Conservation (phyloP, 2,888 invertebrate genomes). For the Crossocerus cetratus region DNA sequence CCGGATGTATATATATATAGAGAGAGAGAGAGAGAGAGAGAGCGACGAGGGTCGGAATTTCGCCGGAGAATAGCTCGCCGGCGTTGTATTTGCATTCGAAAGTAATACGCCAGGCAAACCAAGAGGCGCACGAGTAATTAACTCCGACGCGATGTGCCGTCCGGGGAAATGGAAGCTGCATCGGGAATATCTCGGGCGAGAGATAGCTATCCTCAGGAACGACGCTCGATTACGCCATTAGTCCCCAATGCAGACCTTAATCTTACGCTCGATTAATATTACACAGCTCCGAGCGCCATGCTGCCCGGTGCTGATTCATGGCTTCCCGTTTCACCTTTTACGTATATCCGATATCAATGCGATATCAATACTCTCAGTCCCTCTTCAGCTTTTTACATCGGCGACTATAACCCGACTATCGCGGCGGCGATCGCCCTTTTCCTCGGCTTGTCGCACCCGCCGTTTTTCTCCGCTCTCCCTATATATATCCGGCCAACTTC, state of each 20-base stretch:
- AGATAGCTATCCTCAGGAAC: neutral
- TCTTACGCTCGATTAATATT: slow-evolving; percentile 2
- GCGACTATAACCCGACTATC: no score
- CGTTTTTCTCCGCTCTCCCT: no score
- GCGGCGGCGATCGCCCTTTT: no score
- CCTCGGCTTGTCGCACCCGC: no score
- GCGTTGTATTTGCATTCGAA: neutral
- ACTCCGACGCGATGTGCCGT: neutral
- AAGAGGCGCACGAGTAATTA: neutral
- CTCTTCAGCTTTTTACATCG: no score
- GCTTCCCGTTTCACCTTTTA: no score
- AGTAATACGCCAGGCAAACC: slow-evolving; percentile 6
- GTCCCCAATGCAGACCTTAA: neutral
- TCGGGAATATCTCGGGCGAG: neutral
- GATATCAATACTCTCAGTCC: no score
- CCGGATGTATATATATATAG: neutral
- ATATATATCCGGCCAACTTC: no score
- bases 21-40: neutral
- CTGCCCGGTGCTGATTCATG: no score
- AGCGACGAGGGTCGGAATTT: neutral
- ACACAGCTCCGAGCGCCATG: neutral
- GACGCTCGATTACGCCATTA: slow-evolving; percentile 2
- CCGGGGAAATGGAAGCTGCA: slow-evolving; percentile 1
- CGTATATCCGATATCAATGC: no score
- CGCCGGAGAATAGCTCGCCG: neutral